These are phyloP conservation scores for Chiroxiphia lanceolata DNA, from an alignment of 2,797 vertebrate genomes.

Conservation along the genomic window DNA sequence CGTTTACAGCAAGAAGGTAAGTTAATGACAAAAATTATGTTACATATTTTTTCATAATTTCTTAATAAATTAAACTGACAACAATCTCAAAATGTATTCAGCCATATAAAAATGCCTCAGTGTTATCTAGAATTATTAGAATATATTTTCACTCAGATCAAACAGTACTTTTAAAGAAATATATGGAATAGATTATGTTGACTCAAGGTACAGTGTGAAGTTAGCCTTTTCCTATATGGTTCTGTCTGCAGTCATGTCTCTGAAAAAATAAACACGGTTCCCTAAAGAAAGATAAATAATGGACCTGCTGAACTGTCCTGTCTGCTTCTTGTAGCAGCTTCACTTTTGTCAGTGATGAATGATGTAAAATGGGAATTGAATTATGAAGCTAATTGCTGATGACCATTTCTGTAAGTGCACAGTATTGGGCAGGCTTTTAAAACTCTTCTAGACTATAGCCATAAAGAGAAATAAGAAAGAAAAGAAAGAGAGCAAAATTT, in stretches of 20 bases:
- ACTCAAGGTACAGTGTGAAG: background rate
- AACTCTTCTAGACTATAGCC: background rate
- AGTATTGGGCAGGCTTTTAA: background rate
- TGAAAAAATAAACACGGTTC: background rate
- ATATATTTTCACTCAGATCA: background rate
- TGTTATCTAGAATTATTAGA: background rate
- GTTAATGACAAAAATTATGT: background rate
- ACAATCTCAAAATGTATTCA: background rate
- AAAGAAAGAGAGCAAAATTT: background rate
- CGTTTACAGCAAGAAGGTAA: background rate
- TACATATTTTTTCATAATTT: background rate
- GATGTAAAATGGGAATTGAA: background rate
- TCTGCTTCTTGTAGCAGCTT: background rate
- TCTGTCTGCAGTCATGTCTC: background rate
- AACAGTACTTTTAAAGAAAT: background rate
- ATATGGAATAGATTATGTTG: background rate
- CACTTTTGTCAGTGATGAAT: background rate
- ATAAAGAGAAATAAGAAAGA: background rate
- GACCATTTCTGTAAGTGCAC: background rate
- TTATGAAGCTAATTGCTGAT: background rate
- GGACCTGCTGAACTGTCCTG: background rate
- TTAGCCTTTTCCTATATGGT: background rate
- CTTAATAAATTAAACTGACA: background rate
- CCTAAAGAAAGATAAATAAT: background rate
- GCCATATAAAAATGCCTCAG: background rate